Conservation (phyloP, 2,113 vertebrate species). For the Planiliza haematocheilus region DNA sequence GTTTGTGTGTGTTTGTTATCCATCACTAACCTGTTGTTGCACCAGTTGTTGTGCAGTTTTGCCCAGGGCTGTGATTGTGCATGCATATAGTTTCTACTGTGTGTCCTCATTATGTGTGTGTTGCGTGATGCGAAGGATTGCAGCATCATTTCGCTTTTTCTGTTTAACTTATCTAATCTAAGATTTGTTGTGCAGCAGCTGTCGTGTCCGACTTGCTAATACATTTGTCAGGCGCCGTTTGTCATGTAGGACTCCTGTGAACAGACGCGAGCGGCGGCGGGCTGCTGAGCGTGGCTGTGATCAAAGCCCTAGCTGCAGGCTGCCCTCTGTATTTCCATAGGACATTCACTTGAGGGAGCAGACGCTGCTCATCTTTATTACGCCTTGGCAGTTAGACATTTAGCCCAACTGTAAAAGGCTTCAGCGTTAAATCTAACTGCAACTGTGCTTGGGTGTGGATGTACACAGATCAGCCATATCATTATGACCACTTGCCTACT, state of each 20-base stretch:
- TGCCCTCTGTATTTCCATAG: not conserved
- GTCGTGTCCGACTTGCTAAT: not conserved
- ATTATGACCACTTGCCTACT: too few relatives aligned
- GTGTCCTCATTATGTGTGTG: not conserved
- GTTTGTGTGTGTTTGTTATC: too few relatives aligned
- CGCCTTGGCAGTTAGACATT: not conserved
- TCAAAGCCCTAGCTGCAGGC: slow-evolving; percentile 1
- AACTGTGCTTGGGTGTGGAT: too few relatives aligned
- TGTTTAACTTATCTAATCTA: not conserved
- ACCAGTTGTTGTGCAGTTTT: too few relatives aligned
- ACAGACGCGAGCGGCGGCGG: too few relatives aligned
- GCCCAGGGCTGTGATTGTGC: not conserved
- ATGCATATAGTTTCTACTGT: not conserved
- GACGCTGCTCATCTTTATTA: not conserved
- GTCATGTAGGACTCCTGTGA: not conserved
- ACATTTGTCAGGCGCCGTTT: not conserved
- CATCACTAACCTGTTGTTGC: too few relatives aligned
- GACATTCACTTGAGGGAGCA: not conserved
- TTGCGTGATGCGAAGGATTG: not conserved
- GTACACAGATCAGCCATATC: too few relatives aligned
- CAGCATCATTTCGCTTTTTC: too few relatives aligned
- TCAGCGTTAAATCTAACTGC: too few relatives aligned
- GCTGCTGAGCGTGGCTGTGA: too few relatives aligned
- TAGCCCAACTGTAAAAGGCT: too few relatives aligned
- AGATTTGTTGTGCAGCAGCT: not conserved